These are phyloP conservation scores for Fulmarus glacialis DNA, from an alignment of 2,113 vertebrate species.

Conservation along the genomic window DNA sequence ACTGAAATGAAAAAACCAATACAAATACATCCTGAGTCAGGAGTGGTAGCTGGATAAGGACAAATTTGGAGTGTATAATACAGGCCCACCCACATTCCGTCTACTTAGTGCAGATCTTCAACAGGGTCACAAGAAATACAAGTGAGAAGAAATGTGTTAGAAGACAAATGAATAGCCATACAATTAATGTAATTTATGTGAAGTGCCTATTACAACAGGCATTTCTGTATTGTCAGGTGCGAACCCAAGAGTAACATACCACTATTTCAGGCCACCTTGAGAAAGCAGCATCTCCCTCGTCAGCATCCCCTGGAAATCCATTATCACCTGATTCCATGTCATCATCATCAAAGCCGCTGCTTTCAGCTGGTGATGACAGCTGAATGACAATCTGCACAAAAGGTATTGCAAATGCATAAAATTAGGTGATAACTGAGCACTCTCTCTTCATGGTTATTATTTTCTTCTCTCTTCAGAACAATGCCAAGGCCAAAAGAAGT, in stretches of 20 bases:
- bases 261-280: slow-evolving; percentile 71
- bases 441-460: background rate
- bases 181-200: background rate
- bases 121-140: background rate
- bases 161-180: background rate
- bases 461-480: background rate
- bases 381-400: slow-evolving; percentile 86
- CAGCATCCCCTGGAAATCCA: slow-evolving; percentile 77
- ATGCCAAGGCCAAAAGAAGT: background rate
- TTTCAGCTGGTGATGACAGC: slow-evolving; percentile 77
- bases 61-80: background rate
- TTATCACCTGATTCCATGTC: slow-evolving; percentile 86
- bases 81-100: fast-evolving
- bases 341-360: slow-evolving; percentile 84
- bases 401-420: slow-evolving; percentile 11
- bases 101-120: background rate
- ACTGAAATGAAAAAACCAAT: slow-evolving; percentile 71
- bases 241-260: slow-evolving; percentile 49
- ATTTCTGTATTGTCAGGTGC: background rate
- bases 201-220: background rate
- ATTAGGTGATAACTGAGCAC: background rate
- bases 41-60: background rate
- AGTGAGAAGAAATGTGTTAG: background rate
- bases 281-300: slow-evolving; percentile 70
- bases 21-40: background rate